Base-by-base conservation (phyloP, 2,113 vertebrate genomes). In the Carassius gibelio region DNA sequence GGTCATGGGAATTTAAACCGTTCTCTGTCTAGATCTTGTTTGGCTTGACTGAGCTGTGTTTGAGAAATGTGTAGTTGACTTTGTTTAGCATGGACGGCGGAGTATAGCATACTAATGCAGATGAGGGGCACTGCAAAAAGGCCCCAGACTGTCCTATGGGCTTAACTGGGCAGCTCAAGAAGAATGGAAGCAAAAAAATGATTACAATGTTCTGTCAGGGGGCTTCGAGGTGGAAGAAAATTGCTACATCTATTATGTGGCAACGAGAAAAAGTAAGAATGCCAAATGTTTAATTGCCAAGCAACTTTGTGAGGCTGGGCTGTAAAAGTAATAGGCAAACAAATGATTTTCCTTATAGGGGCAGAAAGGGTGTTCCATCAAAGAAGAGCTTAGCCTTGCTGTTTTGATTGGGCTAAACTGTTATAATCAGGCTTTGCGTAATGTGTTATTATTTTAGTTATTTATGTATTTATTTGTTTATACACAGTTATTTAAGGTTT, bases 41-140 rank as follows among this genome's bases (percentile, higher is more conserved):
- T 61, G 76, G 55, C 76, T 79, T 80, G 59, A 80, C 57, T 64
- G 38, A 78, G 76, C 61, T 78, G 55, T 61, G 76, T 30, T 42
- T 78, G 11, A 64, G 45, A 75, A 84, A 77, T 66, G 45, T 52
- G 21, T 84, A 61, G 83, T 36, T 68, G 50, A 69, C 36, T 38
- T 79, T 69, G 66, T 74, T 69, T 75, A 72, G 71, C 57, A 62
- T 48, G 55, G 13, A 79, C 3, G 34, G 21, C 23, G 59, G 42
- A 64, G 77, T 80, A 72, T 52, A 84, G 91, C 91, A 92, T 91
- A 91, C 91, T 90, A 93, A 93, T 93, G 88, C 36, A n/a, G 69
- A 86, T 75, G 71, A 80, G 87, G 59, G 86, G 76, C 88, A 88
- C 88, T 90, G 88, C 84, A 89, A 90, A 89, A 90, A 89, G 86